Evolutionary conservation across 2,113 vertebrate species (phyloP).

Genomic region (Podilymbus podiceps): DNA sequence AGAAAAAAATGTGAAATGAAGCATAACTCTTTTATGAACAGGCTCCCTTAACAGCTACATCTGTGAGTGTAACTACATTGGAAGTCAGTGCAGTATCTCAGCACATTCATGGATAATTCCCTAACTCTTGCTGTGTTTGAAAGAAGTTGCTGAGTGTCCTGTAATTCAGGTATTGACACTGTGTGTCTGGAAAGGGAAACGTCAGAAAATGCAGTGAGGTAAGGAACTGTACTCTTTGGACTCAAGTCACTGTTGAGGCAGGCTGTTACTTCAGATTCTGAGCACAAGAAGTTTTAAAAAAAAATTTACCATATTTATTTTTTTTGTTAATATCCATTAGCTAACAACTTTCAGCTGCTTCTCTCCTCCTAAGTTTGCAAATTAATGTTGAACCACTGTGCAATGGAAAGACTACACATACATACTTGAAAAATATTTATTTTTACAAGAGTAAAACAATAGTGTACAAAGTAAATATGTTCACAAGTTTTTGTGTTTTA

Average conservation of each 20-base stretch:
- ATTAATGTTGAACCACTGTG: not conserved
- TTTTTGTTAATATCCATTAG: not conserved
- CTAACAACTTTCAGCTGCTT: not conserved
- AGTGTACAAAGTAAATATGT: not conserved
- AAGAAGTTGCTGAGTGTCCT: not conserved
- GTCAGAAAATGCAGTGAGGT: not conserved
- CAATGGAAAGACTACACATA: not conserved
- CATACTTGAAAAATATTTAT: not conserved
- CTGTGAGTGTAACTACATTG: not conserved
- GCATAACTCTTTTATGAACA: not conserved
- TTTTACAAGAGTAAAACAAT: not conserved
- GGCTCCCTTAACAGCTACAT: not conserved
- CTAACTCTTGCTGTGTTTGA: not conserved
- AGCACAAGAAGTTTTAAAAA: not conserved
- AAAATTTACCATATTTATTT: not conserved
- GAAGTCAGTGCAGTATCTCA: not conserved
- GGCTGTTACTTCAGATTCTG: not conserved
- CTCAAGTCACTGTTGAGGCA: not conserved
- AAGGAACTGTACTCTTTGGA: not conserved
- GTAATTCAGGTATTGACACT: not conserved
- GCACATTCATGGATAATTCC: not conserved
- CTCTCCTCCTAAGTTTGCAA: not conserved
- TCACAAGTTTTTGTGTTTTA: not conserved
- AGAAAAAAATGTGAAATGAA: not conserved
- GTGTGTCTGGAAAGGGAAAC: not conserved